Conservation (phyloP, 1,140 invertebrate species). For the Dryas iulia region DNA sequence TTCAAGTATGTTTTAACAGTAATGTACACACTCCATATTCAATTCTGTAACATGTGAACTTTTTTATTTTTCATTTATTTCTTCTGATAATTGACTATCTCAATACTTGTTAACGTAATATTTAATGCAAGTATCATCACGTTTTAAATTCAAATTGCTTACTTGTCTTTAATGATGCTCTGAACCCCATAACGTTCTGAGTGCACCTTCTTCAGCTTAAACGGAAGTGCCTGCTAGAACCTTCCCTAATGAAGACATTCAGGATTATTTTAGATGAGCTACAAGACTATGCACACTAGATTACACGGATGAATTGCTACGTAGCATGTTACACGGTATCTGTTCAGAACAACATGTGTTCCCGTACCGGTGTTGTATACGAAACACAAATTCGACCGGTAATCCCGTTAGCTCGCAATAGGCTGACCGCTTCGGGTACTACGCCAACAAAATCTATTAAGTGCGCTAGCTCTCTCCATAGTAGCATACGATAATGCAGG, state of each 20-base stretch:
- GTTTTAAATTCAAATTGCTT: constrained; percentile 29
- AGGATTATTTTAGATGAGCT: constrained; percentile 32
- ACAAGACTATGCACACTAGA: constrained; percentile 33
- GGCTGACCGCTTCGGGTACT: constrained; percentile 57
- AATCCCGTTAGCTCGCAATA: constrained; percentile 74
- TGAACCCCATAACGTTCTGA: constrained; percentile 35
- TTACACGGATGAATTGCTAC: constrained; percentile 37
- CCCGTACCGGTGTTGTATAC: constrained; percentile 49
- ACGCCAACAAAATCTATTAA: constrained; percentile 77
- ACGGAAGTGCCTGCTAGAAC: constrained; percentile 17
- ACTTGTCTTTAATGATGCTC: constrained; percentile 43
- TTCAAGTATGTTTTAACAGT: constrained; percentile 39
- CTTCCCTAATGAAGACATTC: constrained; percentile 53
- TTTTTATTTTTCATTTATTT: constrained; percentile 28
- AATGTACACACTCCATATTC: constrained; percentile 30
- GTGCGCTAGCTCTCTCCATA: constrained; percentile 67
- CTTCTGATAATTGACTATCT: constrained; percentile 10
- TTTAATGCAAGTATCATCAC: neutral
- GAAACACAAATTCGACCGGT: constrained; percentile 66
- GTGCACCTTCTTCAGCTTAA: constrained; percentile 12
- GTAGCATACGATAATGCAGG: constrained; percentile 63
- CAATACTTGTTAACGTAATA: constrained; percentile 17
- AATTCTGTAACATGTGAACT: constrained; percentile 26
- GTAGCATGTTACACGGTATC: constrained; percentile 37
- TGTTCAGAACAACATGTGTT: constrained; percentile 38